Conservation (phyloP, 2,113 vertebrate genomes). For the Melanerpes formicivorus region DNA sequence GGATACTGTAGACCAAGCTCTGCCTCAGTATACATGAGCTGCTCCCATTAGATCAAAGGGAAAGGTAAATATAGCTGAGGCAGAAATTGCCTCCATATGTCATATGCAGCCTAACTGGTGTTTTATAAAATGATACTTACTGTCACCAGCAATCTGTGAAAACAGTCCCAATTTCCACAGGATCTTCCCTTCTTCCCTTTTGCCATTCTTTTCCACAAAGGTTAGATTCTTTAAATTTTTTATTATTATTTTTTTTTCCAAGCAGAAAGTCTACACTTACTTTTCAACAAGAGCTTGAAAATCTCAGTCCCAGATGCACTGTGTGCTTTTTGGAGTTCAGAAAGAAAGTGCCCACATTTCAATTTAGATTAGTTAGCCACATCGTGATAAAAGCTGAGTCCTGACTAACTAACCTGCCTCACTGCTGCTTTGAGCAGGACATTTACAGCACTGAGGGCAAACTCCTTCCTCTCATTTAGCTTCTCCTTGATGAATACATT, state of each 20-base stretch:
- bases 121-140: slow-evolving; percentile 29
- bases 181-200: slow-evolving; percentile 28
- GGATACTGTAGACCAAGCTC: not conserved
- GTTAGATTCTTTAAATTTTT: too few relatives aligned
- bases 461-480: not conserved
- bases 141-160: slow-evolving; percentile 44
- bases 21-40: not conserved
- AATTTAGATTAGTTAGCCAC: slow-evolving; percentile 3
- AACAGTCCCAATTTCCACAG: not conserved
- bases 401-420: not conserved
- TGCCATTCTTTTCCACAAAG: not conserved
- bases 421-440: not conserved
- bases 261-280: not conserved
- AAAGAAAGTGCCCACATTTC: slow-evolving; percentile 5
- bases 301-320: not conserved
- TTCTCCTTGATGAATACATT: not conserved
- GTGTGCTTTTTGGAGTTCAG: not conserved
- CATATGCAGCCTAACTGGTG: not conserved
- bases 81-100: slow-evolving; percentile 55
- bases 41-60: slow-evolving; percentile 27
- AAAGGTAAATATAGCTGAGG: slow-evolving; percentile 54
- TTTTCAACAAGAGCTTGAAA: slow-evolving; percentile 31
- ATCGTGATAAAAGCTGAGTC: slow-evolving; percentile 34
- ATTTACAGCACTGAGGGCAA: not conserved
- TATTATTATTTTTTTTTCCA: not conserved